A percentile compares a stretch with the other conserved stretches of the same genome.
These are phyloP conservation scores for Etheostoma cragini DNA, from an alignment of 2,113 vertebrate species.

Conservation along the genomic window DNA sequence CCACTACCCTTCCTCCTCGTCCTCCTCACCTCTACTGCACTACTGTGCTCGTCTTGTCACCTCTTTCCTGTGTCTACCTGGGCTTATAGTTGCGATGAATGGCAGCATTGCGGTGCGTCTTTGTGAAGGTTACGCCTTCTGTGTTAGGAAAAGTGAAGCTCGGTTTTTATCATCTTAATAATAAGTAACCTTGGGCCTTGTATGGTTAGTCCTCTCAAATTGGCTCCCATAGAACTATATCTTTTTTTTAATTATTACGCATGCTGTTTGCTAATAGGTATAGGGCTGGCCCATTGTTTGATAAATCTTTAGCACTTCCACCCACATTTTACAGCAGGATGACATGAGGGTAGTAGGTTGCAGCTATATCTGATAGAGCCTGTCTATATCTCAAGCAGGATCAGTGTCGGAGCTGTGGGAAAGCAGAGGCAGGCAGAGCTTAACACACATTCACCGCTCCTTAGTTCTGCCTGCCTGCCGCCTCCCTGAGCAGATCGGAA, in stretches of 20 bases:
- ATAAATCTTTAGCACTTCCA: slow-evolving; percentile 11
- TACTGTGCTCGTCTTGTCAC: slow-evolving; percentile 30
- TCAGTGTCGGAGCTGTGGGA: slow-evolving; percentile 59
- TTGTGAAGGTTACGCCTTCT: slow-evolving; percentile 14
- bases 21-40: slow-evolving; percentile 50
- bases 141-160: slow-evolving; percentile 29
- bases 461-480: slow-evolving; percentile 73
- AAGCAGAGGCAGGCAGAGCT: slow-evolving; percentile 51
- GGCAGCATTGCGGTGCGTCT: slow-evolving; percentile 3
- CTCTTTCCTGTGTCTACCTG: slow-evolving; percentile 44
- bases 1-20: slow-evolving; percentile 38
- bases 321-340: slow-evolving; percentile 29
- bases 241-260: background rate
- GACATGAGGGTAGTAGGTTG: slow-evolving; percentile 41
- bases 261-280: background rate
- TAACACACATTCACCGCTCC: slow-evolving; percentile 34
- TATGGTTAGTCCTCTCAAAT: background rate
- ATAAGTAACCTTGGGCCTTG: background rate
- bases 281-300: background rate
- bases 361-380: slow-evolving; percentile 50
- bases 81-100: slow-evolving; percentile 47
- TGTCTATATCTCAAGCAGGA: slow-evolving; percentile 58
- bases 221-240: background rate
- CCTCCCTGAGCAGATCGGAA: slow-evolving; percentile 90
- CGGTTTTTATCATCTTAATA: slow-evolving; percentile 4